These are phyloP conservation scores for Syrphus vitripennis DNA, from an alignment of 2,888 invertebrate genomes.

Conservation along the genomic window DNA sequence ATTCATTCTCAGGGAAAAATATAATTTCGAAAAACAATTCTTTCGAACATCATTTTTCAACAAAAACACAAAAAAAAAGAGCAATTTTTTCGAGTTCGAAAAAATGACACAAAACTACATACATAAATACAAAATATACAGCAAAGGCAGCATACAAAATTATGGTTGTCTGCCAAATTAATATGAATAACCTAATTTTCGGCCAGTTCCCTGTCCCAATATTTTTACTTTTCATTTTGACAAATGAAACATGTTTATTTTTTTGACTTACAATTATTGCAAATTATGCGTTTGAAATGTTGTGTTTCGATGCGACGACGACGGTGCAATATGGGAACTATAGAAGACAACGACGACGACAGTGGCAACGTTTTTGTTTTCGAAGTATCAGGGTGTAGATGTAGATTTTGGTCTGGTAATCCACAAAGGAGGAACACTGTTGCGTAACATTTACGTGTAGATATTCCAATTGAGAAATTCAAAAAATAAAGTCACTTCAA, in stretches of 20 bases:
- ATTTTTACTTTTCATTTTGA: conserved; percentile 38
- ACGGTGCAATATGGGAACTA: neutral
- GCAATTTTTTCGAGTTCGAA: conserved; percentile 19
- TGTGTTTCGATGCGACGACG: neutral
- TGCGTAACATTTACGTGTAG: conserved; percentile 70
- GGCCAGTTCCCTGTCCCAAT: conserved; percentile 48
- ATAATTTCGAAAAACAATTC: conserved; percentile 4
- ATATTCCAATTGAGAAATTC: conserved; percentile 35
- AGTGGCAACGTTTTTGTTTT: conserved; percentile 12
- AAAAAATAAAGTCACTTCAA: conserved; percentile 41
- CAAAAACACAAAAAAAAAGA: neutral
- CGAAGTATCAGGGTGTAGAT: conserved; percentile 65
- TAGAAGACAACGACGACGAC: neutral
- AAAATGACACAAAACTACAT: neutral
- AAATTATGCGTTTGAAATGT: conserved; percentile 47
- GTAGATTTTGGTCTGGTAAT: conserved; percentile 53
- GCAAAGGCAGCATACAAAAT: too few relatives aligned
- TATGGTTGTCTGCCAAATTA: conserved; percentile 41
- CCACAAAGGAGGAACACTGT: conserved; percentile 54
- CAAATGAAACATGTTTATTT: conserved; percentile 38
- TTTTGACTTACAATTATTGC: conserved; percentile 52
- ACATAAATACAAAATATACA: neutral
- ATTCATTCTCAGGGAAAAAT: neutral
- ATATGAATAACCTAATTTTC: conserved; percentile 60
- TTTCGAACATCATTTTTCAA: conserved; percentile 2